phyloP scores from a whole-genome alignment of 1,140 invertebrate genomes.

The Chrysomallon squamiferum region DNA sequence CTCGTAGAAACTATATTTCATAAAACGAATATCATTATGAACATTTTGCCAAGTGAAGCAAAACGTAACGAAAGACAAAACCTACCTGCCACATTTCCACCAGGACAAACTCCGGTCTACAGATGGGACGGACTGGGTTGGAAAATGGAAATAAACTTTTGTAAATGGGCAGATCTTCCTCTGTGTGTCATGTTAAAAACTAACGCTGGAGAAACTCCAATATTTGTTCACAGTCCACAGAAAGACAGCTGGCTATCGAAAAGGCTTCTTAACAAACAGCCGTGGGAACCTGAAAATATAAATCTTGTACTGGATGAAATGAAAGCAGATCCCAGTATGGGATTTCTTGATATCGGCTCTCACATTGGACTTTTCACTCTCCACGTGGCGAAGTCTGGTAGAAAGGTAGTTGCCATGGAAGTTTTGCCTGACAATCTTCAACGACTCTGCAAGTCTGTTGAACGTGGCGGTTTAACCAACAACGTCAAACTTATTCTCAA shows the following conservation, averaged over 20 bases:
- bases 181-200: not conserved
- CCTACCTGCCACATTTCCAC: too few species aligned
- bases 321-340: not conserved
- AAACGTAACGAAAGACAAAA: too few species aligned
- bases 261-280: conserved; percentile 6
- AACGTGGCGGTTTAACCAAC: conserved; percentile 9
- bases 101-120: not conserved
- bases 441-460: conserved; percentile 19
- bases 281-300: conserved; percentile 21
- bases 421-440: conserved; percentile 20
- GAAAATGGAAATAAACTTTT: not conserved
- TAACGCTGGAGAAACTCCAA: conserved; percentile 13
- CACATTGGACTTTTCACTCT: conserved; percentile 24
- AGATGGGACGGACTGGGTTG: not conserved
- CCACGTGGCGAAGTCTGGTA: conserved; percentile 16
- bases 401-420: conserved; percentile 20
- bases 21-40: too few species aligned
- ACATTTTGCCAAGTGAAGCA: too few species aligned
- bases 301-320: conserved; percentile 6
- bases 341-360: conserved; percentile 23
- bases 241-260: conserved; percentile 18
- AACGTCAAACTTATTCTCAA: conserved; percentile 17
- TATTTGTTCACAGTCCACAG: conserved; percentile 14
- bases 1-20: too few species aligned
- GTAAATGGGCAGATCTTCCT: not conserved